These are phyloP conservation scores for Dromococcyx pavoninus DNA, from an alignment of 2,797 vertebrate species.

Conservation along the genomic window DNA sequence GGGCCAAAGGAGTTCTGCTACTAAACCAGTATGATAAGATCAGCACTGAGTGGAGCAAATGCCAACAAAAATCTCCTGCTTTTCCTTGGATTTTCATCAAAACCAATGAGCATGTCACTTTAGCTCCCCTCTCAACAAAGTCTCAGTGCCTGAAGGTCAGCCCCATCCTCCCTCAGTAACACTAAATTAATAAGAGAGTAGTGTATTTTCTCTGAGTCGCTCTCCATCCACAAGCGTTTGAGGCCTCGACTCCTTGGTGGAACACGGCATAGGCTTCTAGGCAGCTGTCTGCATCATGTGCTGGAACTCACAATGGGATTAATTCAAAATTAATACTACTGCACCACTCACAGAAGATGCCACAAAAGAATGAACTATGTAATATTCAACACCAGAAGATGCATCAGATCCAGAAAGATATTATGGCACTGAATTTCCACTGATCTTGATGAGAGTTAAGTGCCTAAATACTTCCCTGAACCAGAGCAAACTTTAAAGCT, in stretches of 20 bases:
- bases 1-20: constrained; percentile 25
- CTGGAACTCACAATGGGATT: not conserved
- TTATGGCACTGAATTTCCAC: not conserved
- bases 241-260: not conserved
- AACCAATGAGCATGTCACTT: not conserved
- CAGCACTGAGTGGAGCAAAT: constrained; percentile 9
- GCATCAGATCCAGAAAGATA: not conserved
- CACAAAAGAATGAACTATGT: constrained; percentile 31
- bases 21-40: constrained; percentile 41
- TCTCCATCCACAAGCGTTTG: not conserved
- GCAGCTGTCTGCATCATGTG: not conserved
- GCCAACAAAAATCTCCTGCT: constrained; percentile 38
- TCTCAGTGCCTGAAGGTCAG: not conserved
- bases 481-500: not conserved
- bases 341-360: constrained; percentile 7
- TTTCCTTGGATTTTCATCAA: constrained; percentile 21
- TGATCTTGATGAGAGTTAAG: not conserved
- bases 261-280: not conserved
- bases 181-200: not conserved
- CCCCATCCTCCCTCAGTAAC: not conserved
- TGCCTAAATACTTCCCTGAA: not conserved
- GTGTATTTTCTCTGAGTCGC: not conserved
- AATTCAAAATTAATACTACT: constrained; percentile 13
- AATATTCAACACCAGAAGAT: not conserved
- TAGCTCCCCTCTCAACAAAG: not conserved